These are phyloP conservation scores for Dasypolia templi DNA, from an alignment of 2,888 invertebrate species.

Conservation along the genomic window DNA sequence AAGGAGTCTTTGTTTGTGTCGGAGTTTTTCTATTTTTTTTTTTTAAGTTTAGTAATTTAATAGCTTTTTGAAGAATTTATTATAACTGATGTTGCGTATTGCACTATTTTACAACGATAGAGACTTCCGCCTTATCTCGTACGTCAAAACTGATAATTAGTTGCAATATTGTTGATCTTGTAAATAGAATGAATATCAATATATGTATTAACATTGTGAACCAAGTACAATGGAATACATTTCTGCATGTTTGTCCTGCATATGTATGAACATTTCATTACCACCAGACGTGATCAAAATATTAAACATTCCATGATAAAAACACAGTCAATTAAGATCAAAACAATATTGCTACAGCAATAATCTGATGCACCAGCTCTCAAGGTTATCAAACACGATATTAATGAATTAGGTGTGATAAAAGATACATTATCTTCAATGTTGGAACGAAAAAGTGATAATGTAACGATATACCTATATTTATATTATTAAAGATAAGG, in stretches of 20 bases:
- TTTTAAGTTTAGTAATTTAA: constrained; percentile 1
- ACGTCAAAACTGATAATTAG: constrained; percentile 48
- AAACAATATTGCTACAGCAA: constrained; percentile 61
- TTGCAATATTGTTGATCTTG: constrained; percentile 53
- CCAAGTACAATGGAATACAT: constrained; percentile 38
- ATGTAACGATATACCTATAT: constrained; percentile 60
- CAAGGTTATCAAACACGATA: constrained; percentile 80
- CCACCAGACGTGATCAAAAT: constrained; percentile 35
- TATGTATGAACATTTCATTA: constrained; percentile 45
- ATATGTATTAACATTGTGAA: constrained; percentile 49
- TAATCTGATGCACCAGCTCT: constrained; percentile 65
- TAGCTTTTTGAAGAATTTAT: constrained; percentile 14
- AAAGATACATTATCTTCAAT: constrained; percentile 68
- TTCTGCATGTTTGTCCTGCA: constrained; percentile 25
- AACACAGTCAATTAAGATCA: constrained; percentile 51
- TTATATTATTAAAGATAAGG: constrained; percentile 57
- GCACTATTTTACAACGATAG: constrained; percentile 37
- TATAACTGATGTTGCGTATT: constrained; percentile 8
- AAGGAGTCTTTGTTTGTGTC: too few relatives aligned
- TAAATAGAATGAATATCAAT: constrained; percentile 46
- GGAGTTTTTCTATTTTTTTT: too few relatives aligned
- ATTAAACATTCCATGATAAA: constrained; percentile 30
- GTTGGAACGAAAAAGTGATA: constrained; percentile 63
- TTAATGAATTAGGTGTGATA: constrained; percentile 74
- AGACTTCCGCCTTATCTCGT: constrained; percentile 54